Evolutionary conservation across 2,797 vertebrate genomes (phyloP), one percentile per base, ranked within the genome.

Genomic region (Channa striata): DNA sequence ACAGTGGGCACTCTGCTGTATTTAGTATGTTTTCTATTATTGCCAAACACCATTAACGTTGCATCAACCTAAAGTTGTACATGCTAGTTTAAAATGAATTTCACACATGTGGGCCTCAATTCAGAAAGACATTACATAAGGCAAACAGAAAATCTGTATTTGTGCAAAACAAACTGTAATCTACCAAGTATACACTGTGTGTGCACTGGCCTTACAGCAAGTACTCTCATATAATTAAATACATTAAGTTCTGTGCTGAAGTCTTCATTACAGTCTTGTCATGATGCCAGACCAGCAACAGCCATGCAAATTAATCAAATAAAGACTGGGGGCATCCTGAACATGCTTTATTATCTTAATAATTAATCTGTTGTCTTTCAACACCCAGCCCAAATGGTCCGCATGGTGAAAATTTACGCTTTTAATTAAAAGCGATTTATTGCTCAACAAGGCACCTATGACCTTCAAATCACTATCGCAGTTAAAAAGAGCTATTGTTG

Each of bases 351-450:
- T 84, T 77, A 74, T 81, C 77, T 78, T 65, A 59, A 78, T 75
- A 72, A 87, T 84, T 59, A 76, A 75, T 80, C 71, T 72, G 73
- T 78, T 77, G 62, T 81, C 67, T 81, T 72, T 74, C 19, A 5
- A 61, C 52, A 54, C 30, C 13, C 39, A 17, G 63, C 53, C 43
- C 47, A 67, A 79, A 71, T 82, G 61, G 66, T 50, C 64, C 11
- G 11, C 39, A 56, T 49, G 48, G 30, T 72, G 51, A 72, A 84
- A 77, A 73, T 77, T 1, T 57, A 77, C 16, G 4, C 33, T 46
- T 74, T 84, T 79, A 79, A 89, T 90, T 83, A 85, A 86, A 81
- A 78, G 36, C 30, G 46, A 66, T 54, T 60, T 52, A 72, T 74
- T 62, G 68, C 71, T 81, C 59, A 76, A 77, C 70, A 79, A 82